Conservation (phyloP, 2,888 invertebrate species). For the Artemia sp. region DNA sequence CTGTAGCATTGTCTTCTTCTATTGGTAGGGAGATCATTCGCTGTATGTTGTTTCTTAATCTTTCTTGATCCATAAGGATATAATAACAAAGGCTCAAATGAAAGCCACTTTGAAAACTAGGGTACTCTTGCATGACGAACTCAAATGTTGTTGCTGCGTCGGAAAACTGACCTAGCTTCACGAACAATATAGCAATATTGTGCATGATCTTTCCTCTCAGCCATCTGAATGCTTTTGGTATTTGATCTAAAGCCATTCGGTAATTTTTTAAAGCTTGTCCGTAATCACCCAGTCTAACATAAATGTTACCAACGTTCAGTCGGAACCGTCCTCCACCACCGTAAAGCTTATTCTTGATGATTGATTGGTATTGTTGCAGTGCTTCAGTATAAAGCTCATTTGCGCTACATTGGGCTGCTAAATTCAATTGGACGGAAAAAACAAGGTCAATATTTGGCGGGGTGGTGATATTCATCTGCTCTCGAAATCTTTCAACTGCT, state of each 20-base stretch:
- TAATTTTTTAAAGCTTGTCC: constrained; percentile 92
- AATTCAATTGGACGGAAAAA: constrained; percentile 83
- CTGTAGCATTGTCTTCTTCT: constrained; percentile 55
- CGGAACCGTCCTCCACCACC: constrained; percentile 80
- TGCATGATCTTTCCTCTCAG: constrained; percentile 91
- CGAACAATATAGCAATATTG: constrained; percentile 85
- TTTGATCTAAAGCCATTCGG: constrained; percentile 92
- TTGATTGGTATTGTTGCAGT: constrained; percentile 80
- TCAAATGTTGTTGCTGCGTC: constrained; percentile 94
- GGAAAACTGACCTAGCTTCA: constrained; percentile 86
- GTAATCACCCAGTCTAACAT: constrained; percentile 80
- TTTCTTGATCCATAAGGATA: constrained; percentile 75
- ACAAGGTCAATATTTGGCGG: constrained; percentile 87
- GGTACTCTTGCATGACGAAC: constrained; percentile 90
- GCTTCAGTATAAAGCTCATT: constrained; percentile 93
- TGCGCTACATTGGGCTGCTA: constrained; percentile 82
- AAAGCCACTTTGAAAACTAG: constrained; percentile 70
- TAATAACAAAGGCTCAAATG: constrained; percentile 76
- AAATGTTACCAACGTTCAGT: constrained; percentile 96
- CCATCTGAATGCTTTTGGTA: constrained; percentile 76
- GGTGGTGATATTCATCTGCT: constrained; percentile 73
- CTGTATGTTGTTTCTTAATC: constrained; percentile 80
- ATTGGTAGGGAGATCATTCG: constrained; percentile 72
- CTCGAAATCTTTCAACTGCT: constrained; percentile 70
- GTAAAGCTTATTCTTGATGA: constrained; percentile 83